Conservation (phyloP, 2,888 invertebrate species). For the Muschampia plurimacula region DNA sequence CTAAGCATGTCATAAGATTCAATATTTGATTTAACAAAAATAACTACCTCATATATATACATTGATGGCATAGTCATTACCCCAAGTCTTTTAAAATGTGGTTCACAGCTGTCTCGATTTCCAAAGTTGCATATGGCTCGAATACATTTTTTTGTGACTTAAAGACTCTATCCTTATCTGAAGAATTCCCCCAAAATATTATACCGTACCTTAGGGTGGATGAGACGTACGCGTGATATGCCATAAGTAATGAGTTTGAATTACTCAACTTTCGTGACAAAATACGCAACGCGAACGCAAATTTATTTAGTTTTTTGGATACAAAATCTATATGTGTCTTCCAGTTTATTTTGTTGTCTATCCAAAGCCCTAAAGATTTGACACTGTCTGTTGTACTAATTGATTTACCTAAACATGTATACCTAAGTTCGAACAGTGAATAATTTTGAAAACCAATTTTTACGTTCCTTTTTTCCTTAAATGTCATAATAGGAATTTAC, state of each 20-base stretch:
- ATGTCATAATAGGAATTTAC: conserved; percentile 8
- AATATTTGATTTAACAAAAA: no score
- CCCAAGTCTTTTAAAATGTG: no score
- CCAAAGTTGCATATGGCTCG: no score
- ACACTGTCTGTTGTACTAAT: not conserved
- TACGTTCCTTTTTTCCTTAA: not conserved
- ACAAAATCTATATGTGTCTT: not conserved
- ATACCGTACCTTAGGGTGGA: not conserved
- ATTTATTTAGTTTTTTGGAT: not conserved
- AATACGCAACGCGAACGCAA: not conserved
- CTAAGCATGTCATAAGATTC: no score
- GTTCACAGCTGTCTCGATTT: no score
- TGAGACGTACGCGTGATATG: not conserved
- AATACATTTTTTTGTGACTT: no score
- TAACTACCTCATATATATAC: no score
- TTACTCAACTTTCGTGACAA: not conserved
- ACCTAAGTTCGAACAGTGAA: not conserved
- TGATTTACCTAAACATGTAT: not conserved
- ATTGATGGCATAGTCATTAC: no score
- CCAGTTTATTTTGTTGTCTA: not conserved
- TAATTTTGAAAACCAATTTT: not conserved
- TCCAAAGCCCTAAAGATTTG: not conserved
- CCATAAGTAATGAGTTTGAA: not conserved
- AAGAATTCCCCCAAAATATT: no score
- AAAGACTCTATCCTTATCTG: no score